These are phyloP conservation scores for Brachycybe producta DNA, from an alignment of 2,888 invertebrate genomes.

Conservation along the genomic window DNA sequence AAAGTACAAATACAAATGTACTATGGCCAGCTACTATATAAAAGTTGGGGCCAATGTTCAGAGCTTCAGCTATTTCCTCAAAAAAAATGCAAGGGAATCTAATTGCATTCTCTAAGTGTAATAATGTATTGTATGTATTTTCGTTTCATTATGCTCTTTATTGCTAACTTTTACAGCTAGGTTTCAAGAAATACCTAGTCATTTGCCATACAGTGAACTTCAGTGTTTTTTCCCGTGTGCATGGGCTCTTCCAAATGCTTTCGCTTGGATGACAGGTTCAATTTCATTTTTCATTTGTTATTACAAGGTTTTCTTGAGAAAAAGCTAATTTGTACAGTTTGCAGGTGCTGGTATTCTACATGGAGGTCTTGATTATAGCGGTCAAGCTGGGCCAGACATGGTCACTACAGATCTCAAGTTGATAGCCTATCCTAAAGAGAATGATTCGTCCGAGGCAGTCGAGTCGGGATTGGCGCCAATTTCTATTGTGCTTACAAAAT, in stretches of 20 bases:
- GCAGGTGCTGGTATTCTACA: conserved; percentile 58
- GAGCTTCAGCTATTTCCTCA: no score
- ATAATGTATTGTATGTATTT: no score
- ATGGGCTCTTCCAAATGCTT: conserved; percentile 54
- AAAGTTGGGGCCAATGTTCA: no score
- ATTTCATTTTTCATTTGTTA: neutral
- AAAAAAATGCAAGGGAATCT: no score
- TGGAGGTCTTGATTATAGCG: conserved; percentile 49
- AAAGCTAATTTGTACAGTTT: neutral
- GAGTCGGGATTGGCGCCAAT: conserved; percentile 39
- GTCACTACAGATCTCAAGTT: conserved; percentile 19
- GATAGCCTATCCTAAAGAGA: conserved; percentile 26
- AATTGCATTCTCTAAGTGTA: no score
- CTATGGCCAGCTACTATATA: no score
- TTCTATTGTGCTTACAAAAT: conserved; percentile 73
- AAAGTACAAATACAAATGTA: no score
- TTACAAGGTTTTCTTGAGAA: neutral
- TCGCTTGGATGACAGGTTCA: conserved; percentile 69
- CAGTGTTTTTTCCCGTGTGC: conserved; percentile 59
- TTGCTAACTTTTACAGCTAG: conserved; percentile 32
- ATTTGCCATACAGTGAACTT: conserved; percentile 60
- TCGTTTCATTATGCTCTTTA: no score
- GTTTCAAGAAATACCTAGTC: conserved; percentile 58
- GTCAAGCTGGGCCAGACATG: conserved; percentile 17
- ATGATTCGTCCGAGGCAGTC: no score